Evolutionary conservation across 2,113 vertebrate species (phyloP).

Genomic region (Neogobius melanostomus): DNA sequence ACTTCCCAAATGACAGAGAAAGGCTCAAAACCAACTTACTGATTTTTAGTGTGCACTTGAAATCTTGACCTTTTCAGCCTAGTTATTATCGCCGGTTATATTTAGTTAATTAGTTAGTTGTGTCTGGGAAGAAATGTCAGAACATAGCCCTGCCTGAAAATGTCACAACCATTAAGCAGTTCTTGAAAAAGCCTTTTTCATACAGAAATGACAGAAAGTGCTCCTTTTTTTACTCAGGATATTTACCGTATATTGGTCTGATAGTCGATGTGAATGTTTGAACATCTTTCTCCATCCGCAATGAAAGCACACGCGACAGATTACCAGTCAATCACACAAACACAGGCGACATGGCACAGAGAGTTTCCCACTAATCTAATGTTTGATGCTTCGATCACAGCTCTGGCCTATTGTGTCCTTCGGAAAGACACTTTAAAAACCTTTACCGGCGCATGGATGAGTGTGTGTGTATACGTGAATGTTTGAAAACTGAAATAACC

Average conservation of each 20-base stretch:
- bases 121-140: constrained; percentile 6
- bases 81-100: constrained; percentile 3
- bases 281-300: no score
- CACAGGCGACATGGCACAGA: no score
- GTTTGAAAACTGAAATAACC: no score
- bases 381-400: no score
- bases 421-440: no score
- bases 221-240: not conserved
- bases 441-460: no score
- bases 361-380: no score
- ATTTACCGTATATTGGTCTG: not conserved
- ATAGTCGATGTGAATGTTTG: no score
- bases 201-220: not conserved
- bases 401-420: no score
- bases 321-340: no score
- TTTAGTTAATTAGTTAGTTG: constrained; percentile 12
- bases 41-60: not conserved
- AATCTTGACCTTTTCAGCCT: constrained; percentile 8
- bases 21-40: not conserved
- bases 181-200: not conserved
- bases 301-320: no score
- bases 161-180: constrained; percentile 7
- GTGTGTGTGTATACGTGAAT: no score
- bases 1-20: not conserved
- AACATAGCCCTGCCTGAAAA: constrained; percentile 9